phyloP scores from a whole-genome alignment of 2,113 vertebrate species.

The Sinocyclocheilus anophthalmus region DNA sequence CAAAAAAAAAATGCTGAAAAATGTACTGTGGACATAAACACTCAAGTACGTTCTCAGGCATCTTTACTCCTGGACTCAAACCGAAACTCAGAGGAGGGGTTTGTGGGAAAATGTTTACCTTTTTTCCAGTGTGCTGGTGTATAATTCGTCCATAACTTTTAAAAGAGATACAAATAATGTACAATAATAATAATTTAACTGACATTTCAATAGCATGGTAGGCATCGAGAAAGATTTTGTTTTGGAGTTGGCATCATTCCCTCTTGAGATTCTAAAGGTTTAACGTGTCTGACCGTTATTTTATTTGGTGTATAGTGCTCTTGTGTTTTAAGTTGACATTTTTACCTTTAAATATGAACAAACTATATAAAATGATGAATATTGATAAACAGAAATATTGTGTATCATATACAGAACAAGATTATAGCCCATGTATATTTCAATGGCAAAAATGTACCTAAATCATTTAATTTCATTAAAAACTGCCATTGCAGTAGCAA shows the following conservation, averaged over 20 bases:
- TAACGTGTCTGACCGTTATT: slow-evolving; percentile 51
- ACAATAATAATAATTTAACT: slow-evolving; percentile 5
- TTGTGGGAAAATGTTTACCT: slow-evolving; percentile 4
- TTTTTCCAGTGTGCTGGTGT: slow-evolving; percentile 30
- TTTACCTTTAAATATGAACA: slow-evolving; percentile 38
- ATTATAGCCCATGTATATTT: slow-evolving; percentile 33
- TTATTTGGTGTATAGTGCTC: slow-evolving; percentile 48
- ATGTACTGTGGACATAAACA: not conserved
- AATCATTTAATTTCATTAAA: not conserved
- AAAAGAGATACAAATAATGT: not conserved
- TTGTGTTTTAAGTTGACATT: slow-evolving; percentile 42
- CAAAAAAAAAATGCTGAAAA: not conserved
- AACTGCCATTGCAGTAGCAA: not conserved
- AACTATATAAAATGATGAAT: slow-evolving; percentile 26
- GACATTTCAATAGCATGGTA: slow-evolving; percentile 10
- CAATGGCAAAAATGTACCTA: not conserved
- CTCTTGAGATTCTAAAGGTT: slow-evolving; percentile 29
- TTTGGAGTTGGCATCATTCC: slow-evolving; percentile 15
- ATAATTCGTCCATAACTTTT: not conserved
- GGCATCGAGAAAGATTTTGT: not conserved
- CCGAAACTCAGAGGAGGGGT: slow-evolving; percentile 3
- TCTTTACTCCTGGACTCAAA: slow-evolving; percentile 26
- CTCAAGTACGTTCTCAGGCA: not conserved
- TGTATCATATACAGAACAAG: slow-evolving; percentile 38
- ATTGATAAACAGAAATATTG: slow-evolving; percentile 36